A percentile compares a stretch with the other conserved stretches of the same genome.
phyloP scores from a whole-genome alignment of 2,113 vertebrate species.

The Pipa parva region DNA sequence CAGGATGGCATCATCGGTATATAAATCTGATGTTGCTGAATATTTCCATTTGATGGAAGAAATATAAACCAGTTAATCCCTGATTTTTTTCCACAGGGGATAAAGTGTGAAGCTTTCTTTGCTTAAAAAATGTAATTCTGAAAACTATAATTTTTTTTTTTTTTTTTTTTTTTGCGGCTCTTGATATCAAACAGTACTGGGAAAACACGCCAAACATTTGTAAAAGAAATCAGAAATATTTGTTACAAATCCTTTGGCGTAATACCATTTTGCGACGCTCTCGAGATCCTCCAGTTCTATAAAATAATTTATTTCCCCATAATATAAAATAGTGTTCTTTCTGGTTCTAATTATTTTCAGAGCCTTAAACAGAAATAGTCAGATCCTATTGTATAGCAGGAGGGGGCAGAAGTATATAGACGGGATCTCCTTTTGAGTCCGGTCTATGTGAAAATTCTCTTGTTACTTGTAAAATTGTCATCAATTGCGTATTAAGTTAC shows the following conservation, averaged over 20 bases:
- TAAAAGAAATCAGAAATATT: constrained; percentile 36
- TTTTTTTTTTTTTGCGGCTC: constrained; percentile 13
- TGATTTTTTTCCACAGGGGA: constrained; percentile 28
- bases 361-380: constrained; percentile 29
- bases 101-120: constrained; percentile 37
- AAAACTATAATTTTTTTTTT: constrained; percentile 17
- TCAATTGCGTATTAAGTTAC: background rate
- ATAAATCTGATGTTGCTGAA: constrained; percentile 6
- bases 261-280: constrained; percentile 35
- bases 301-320: constrained; percentile 33
- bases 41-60: constrained; percentile 15
- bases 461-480: constrained; percentile 33
- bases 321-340: constrained; percentile 20
- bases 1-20: constrained; percentile 15
- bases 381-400: constrained; percentile 31
- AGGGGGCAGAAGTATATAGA: background rate
- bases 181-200: constrained; percentile 29
- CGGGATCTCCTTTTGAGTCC: constrained; percentile 1
- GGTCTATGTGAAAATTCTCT: constrained; percentile 13
- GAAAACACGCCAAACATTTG: constrained; percentile 36
- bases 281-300: constrained; percentile 27
- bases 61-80: constrained; percentile 35
- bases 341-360: constrained; percentile 38
- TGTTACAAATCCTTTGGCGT: constrained; percentile 31
- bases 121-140: constrained; percentile 38